Percentiles rank a stretch among this genome's conserved stretches.
These are phyloP conservation scores for Cabera pusaria DNA, from an alignment of 2,888 invertebrate species.

Conservation along the genomic window DNA sequence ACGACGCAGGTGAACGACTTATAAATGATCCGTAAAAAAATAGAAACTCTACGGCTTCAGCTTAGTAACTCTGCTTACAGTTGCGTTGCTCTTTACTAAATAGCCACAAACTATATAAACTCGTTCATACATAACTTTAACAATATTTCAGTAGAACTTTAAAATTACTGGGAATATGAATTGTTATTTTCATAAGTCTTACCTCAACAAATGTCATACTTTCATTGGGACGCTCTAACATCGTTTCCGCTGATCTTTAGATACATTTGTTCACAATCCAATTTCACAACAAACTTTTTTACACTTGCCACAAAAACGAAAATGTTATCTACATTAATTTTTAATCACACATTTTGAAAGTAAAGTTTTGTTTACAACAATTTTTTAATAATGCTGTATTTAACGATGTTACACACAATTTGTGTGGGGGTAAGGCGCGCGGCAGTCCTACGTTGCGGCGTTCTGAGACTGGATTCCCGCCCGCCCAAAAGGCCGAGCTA, in stretches of 20 bases:
- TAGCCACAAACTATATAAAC: slow-evolving; percentile 1
- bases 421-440: slow-evolving; percentile 35
- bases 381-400: slow-evolving; percentile 53
- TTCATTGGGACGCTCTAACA: slow-evolving; percentile 56
- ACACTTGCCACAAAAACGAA: slow-evolving; percentile 45
- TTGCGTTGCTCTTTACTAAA: slow-evolving; percentile 5
- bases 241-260: slow-evolving; percentile 61
- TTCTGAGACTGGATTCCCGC: slow-evolving; percentile 67
- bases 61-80: slow-evolving; percentile 6
- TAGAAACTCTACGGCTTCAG: slow-evolving; percentile 19
- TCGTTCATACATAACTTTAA: no score
- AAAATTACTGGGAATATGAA: slow-evolving; percentile 20
- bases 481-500: slow-evolving; percentile 60
- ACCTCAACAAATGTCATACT: slow-evolving; percentile 64
- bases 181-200: no score
- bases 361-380: slow-evolving; percentile 34
- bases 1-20: slow-evolving; percentile 14
- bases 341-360: slow-evolving; percentile 32
- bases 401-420: slow-evolving; percentile 61
- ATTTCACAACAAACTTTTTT: slow-evolving; percentile 54
- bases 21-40: slow-evolving; percentile 24
- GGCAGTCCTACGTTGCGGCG: slow-evolving; percentile 44
- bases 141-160: no score
- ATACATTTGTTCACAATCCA: slow-evolving; percentile 58
- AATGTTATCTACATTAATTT: slow-evolving; percentile 23